Evolutionary conservation across 30 jellyfish, hydroid and myxozoan genomes (phyloP).

Genomic region (Rhopilema esculentum): DNA sequence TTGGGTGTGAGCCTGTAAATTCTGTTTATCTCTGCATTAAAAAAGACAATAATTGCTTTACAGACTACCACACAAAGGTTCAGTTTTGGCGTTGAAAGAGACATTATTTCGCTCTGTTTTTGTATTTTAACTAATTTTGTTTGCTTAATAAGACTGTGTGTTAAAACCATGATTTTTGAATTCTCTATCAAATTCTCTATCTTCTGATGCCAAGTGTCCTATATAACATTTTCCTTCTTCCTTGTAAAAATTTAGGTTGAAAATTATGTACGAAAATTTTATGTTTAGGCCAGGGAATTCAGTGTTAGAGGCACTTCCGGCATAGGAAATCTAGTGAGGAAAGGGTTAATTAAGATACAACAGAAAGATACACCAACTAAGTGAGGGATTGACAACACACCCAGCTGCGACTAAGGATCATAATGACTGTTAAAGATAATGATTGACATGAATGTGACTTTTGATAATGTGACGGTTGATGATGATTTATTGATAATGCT

Average conservation of each 20-base stretch:
- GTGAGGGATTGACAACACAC: too few relatives aligned
- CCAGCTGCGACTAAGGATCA: too few relatives aligned
- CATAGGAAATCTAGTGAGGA: conserved; percentile 22
- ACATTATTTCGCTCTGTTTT: background rate
- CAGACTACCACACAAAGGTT: conserved; percentile 31
- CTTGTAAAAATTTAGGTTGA: conserved; percentile 8
- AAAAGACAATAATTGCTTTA: conserved; percentile 40
- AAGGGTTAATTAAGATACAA: too few relatives aligned
- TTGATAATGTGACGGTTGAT: too few relatives aligned
- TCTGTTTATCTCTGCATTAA: conserved; percentile 35
- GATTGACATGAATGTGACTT: too few relatives aligned
- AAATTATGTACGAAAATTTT: conserved; percentile 8
- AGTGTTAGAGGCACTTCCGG: conserved; percentile 11
- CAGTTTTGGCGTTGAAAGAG: conserved; percentile 26
- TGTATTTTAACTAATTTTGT: too few relatives aligned
- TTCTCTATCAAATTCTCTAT: conserved; percentile 10
- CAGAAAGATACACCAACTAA: too few relatives aligned
- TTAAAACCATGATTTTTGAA: conserved; percentile 4
- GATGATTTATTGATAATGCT: too few relatives aligned
- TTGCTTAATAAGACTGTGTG: background rate
- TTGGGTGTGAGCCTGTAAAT: conserved; percentile 35
- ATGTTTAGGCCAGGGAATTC: conserved; percentile 32
- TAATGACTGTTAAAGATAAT: too few relatives aligned
- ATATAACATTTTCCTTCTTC: conserved; percentile 1
- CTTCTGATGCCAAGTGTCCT: background rate